Evolutionary conservation across 2,113 vertebrate species (phyloP).

Genomic region (Caretta caretta): DNA sequence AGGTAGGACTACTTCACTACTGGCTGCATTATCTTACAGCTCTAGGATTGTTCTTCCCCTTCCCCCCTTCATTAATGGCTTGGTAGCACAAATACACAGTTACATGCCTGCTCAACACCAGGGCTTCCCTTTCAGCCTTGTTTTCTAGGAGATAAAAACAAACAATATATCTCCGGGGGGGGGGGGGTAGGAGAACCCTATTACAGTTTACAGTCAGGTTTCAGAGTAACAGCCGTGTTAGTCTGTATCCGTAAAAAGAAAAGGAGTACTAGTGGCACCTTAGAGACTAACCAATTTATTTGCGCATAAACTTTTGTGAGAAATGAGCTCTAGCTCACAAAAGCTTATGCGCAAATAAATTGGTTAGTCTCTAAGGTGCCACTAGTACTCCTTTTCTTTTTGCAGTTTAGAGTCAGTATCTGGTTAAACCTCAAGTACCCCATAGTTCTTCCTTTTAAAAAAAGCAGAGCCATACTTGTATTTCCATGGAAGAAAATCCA

Average conservation of each 20-base stretch:
- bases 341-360: too few species aligned
- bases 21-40: neutral
- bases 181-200: neutral
- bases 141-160: neutral
- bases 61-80: neutral
- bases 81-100: neutral
- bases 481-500: neutral
- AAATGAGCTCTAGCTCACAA: too few species aligned
- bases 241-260: too few species aligned
- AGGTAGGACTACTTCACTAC: neutral
- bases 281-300: too few species aligned
- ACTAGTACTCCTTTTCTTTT: too few species aligned
- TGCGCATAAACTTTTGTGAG: too few species aligned
- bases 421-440: neutral
- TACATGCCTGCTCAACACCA: too few species aligned
- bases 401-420: neutral
- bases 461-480: neutral
- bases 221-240: too few species aligned
- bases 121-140: neutral
- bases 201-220: neutral
- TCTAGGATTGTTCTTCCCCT: neutral
- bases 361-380: too few species aligned
- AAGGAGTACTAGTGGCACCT: too few species aligned
- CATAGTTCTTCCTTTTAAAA: neutral
- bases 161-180: neutral